Evolutionary conservation across 2,888 invertebrate genomes (phyloP), one percentile per base, ranked within the genome.

Genomic region (Cantharis rustica): DNA sequence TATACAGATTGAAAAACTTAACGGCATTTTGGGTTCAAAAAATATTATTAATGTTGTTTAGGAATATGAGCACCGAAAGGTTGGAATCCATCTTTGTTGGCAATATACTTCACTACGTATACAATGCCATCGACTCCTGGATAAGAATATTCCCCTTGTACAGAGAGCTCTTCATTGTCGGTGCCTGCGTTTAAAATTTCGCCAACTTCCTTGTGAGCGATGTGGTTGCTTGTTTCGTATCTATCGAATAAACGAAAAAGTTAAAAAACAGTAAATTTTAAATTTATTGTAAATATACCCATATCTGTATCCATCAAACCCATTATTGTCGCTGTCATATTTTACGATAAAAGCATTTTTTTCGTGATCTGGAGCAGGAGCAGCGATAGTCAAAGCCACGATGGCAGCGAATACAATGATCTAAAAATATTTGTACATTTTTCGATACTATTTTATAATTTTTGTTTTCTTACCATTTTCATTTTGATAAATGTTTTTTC

Each of bases 281-380:
- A 71, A 64, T 31, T 13, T 26, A 63, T 47, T 69, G n/a, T 20
- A 26, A 27, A 85, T 84, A 84, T 83, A 86, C 86, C 81, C 89
- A 81, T 90, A 93, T 80, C 87, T 90, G 86, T 92, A 93, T 72
- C 90, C 88, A 80, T 90, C 90, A 23, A 90, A 84, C 69, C 91
- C 91, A 76, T 88, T 88, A 79, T 92, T 92, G 84, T 92, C 90
- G 77, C 89, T 88, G 68, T 92, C 92, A 82, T 91, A 92, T 72
- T 91, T 90, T 68, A 92, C 80, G 79, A 93, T 89, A 83, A 91
- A 90, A 5, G 91, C 92, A 79, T 91, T 90, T 84, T 90, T 85
- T n/a, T 20, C 61, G 68, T 79, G 74, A 73, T 82, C 73, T 72
- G 83, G 79, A 75, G 80, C 69, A 75, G 81, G 76, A 71, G 75